Conservation (phyloP, 2,113 vertebrate genomes). For the Sapayoa aenigma region DNA sequence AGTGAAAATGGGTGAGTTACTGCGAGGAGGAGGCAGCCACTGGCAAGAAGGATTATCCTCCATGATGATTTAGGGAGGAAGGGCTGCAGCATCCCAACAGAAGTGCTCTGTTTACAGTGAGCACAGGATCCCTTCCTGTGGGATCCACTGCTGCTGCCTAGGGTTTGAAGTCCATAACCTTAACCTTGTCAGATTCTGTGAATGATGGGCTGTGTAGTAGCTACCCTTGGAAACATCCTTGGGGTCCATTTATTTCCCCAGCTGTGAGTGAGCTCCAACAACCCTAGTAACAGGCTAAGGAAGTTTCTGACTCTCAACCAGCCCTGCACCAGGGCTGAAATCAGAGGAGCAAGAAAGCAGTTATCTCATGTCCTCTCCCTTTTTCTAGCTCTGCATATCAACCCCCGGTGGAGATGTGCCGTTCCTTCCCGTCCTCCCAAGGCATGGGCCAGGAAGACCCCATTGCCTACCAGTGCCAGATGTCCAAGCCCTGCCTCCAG, state of each 20-base stretch:
- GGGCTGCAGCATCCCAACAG: neutral
- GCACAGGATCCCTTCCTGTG: neutral
- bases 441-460: slow-evolving; percentile 79
- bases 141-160: neutral
- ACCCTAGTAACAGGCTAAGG: neutral
- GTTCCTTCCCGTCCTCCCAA: slow-evolving; percentile 81
- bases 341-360: neutral
- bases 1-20: slow-evolving; percentile 74
- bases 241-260: neutral
- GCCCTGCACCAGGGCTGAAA: neutral
- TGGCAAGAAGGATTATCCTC: neutral
- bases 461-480: slow-evolving; percentile 78
- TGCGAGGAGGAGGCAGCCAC: neutral
- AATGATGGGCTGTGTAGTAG: neutral
- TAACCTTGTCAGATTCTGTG: neutral
- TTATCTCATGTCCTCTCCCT: neutral
- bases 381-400: slow-evolving; percentile 79
- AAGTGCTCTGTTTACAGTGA: neutral
- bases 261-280: fast-evolving
- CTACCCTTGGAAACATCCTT: neutral
- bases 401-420: slow-evolving; percentile 82
- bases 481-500: slow-evolving; percentile 84
- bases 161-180: neutral
- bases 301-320: neutral
- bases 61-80: neutral